These are phyloP conservation scores for Puffinus mauretanicus DNA, from an alignment of 2,113 vertebrate species.

Conservation along the genomic window DNA sequence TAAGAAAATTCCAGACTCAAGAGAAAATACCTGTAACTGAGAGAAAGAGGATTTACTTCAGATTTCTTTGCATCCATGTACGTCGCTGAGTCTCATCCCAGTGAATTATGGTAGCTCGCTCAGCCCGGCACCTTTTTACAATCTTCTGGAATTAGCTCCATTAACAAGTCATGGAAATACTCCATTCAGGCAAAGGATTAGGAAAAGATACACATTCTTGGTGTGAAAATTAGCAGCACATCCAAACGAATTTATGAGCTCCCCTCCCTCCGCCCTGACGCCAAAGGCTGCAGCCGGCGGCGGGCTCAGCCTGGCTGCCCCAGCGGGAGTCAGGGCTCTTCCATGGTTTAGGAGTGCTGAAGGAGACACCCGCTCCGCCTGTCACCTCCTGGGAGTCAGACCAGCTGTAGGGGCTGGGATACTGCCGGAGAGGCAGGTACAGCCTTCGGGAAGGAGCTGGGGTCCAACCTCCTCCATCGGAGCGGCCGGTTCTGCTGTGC, in stretches of 20 bases:
- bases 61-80: not conserved
- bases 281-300: not conserved
- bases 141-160: not conserved
- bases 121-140: not conserved
- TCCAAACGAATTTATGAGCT: rapidly evolving
- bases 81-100: not conserved
- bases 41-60: not conserved
- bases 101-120: not conserved
- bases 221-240: not conserved
- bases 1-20: not conserved
- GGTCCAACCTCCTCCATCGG: not conserved
- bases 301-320: not conserved
- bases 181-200: not conserved
- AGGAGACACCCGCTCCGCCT: not conserved
- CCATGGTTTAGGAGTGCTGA: not conserved
- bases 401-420: not conserved
- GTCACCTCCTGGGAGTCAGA: not conserved
- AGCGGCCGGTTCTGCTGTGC: rapidly evolving
- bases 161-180: not conserved
- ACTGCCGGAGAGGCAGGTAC: rapidly evolving
- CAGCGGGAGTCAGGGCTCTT: not conserved
- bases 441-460: not conserved
- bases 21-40: not conserved
- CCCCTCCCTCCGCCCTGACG: not conserved
- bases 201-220: not conserved